Conservation (phyloP, 1,140 invertebrate species). For the Trinorchestia longiramus region DNA sequence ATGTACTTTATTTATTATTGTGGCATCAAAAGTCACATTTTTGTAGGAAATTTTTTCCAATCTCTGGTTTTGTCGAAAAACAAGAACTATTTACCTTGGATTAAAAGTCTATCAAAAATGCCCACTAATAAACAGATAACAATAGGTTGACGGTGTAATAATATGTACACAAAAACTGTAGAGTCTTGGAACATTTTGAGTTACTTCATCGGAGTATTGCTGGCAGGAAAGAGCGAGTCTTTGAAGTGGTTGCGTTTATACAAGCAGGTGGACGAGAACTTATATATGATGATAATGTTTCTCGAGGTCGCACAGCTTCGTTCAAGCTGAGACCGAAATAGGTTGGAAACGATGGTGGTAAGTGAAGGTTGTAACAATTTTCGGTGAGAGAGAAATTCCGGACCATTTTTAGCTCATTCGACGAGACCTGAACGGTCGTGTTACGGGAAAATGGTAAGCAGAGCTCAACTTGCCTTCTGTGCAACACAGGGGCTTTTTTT, state of each 20-base stretch:
- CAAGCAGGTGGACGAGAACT: neutral
- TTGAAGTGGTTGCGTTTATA: neutral
- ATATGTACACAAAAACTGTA: neutral
- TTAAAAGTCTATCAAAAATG: neutral
- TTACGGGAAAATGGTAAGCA: neutral
- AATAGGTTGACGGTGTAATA: neutral
- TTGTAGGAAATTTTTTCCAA: neutral
- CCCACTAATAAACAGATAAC: neutral
- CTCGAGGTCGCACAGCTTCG: neutral
- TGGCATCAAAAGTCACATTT: neutral
- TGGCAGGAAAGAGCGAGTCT: neutral
- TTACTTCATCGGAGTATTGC: neutral
- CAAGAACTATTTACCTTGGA: too few relatives aligned
- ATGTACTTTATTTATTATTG: neutral
- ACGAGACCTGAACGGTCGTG: neutral
- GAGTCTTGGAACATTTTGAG: neutral
- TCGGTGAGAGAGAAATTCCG: neutral
- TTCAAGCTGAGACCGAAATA: neutral
- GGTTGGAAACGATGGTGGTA: neutral
- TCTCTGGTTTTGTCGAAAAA: neutral
- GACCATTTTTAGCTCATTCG: neutral
- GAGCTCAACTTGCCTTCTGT: neutral
- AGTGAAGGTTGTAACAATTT: neutral
- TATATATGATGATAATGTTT: neutral
- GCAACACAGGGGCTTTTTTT: neutral